Conservation (phyloP, 2,113 vertebrate species). For the Myotis lucifugus region DNA sequence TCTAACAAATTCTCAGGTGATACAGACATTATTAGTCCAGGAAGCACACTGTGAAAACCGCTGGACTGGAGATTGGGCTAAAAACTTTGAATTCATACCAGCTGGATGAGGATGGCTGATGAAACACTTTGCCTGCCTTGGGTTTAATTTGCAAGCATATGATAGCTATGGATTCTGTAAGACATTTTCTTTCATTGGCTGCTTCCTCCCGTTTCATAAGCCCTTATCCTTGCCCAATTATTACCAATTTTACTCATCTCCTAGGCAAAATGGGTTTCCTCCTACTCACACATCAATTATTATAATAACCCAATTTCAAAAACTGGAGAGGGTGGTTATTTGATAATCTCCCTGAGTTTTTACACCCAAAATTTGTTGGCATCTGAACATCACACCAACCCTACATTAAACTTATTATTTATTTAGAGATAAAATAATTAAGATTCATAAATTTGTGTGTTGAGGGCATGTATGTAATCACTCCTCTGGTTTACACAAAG, state of each 20-base stretch:
- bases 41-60: background rate
- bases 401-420: background rate
- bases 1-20: background rate
- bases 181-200: background rate
- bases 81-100: background rate
- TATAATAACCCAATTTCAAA: conserved; percentile 39
- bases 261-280: conserved; percentile 1
- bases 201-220: conserved; percentile 37
- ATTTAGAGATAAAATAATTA: conserved; percentile 46
- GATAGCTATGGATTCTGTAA: background rate
- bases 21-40: background rate
- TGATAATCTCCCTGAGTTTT: background rate
- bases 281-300: conserved; percentile 41
- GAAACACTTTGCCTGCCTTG: background rate
- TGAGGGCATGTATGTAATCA: background rate
- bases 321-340: background rate
- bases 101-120: background rate
- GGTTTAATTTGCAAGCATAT: background rate
- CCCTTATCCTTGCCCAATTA: background rate
- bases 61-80: background rate
- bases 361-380: background rate
- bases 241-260: conserved; percentile 42
- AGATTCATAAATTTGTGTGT: background rate
- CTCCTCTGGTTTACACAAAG: background rate
- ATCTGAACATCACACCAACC: background rate